These are phyloP conservation scores for Timandra comae DNA, from an alignment of 2,888 invertebrate genomes.

Conservation along the genomic window DNA sequence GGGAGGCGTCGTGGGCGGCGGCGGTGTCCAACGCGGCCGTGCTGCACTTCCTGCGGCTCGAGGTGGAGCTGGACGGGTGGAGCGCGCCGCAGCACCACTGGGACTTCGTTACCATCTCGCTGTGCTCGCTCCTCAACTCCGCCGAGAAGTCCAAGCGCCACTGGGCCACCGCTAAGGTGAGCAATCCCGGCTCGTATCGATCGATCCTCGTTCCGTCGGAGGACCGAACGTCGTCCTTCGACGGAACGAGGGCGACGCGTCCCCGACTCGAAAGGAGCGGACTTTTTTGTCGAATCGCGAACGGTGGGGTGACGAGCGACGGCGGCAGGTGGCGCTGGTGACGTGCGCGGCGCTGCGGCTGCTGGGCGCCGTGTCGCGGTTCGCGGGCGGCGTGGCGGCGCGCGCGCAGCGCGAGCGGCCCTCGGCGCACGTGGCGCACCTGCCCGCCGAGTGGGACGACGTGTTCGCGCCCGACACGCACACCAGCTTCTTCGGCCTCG, in stretches of 20 bases:
- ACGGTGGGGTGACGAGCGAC: neutral
- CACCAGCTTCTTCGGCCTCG: slow-evolving; percentile 60
- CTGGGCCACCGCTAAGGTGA: slow-evolving; percentile 73
- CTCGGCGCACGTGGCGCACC: slow-evolving; percentile 45
- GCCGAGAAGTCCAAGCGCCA: slow-evolving; percentile 48
- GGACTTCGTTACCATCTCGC: slow-evolving; percentile 84
- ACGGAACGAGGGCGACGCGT: no score
- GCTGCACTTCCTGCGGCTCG: slow-evolving; percentile 25
- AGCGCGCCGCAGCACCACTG: slow-evolving; percentile 73
- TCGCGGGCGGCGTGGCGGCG: slow-evolving; percentile 44
- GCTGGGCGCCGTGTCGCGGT: slow-evolving; percentile 52
- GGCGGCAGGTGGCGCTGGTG: slow-evolving; percentile 66
- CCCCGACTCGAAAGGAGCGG: no score
- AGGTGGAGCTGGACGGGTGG: slow-evolving; percentile 37
- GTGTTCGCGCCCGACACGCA: slow-evolving; percentile 82
- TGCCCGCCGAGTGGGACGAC: slow-evolving; percentile 84
- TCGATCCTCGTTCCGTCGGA: no score
- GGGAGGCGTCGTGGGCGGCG: slow-evolving; percentile 20
- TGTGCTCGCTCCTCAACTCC: slow-evolving; percentile 81
- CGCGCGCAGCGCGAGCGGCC: slow-evolving; percentile 37
- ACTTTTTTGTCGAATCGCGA: neutral
- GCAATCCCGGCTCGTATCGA: no score
- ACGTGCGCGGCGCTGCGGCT: slow-evolving; percentile 70
- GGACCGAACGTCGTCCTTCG: no score
- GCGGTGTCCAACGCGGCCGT: slow-evolving; percentile 35